These are phyloP conservation scores for Listronotus oregonensis DNA, from an alignment of 1,140 invertebrate species.

Conservation along the genomic window DNA sequence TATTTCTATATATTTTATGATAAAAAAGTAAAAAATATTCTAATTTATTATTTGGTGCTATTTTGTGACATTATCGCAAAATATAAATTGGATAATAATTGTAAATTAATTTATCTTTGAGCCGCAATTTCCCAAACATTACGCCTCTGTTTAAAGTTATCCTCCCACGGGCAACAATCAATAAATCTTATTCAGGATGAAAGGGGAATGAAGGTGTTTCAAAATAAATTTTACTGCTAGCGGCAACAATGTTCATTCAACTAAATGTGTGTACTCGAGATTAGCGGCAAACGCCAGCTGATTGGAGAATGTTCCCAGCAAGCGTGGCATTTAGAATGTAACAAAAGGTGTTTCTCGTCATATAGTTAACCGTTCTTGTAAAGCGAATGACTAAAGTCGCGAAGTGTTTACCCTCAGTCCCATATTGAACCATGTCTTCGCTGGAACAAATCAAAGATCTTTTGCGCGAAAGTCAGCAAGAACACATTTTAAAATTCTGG, in stretches of 20 bases:
- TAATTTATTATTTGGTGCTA: too few relatives aligned
- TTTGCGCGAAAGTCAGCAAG: constrained; percentile 63
- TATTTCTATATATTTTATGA: too few relatives aligned
- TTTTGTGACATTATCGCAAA: too few relatives aligned
- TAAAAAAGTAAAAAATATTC: too few relatives aligned
- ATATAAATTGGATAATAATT: too few relatives aligned
- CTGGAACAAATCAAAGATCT: constrained; percentile 31
- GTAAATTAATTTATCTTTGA: too few relatives aligned
- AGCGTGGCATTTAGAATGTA: constrained; percentile 35
- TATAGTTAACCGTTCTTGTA: constrained; percentile 9
- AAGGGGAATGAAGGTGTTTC: too few relatives aligned
- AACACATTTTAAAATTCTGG: constrained; percentile 88
- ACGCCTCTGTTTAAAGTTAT: too few relatives aligned
- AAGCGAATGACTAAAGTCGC: constrained; percentile 22
- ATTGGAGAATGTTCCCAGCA: constrained; percentile 24
- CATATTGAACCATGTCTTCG: constrained; percentile 23
- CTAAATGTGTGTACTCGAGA: constrained; percentile 17
- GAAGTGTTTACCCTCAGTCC: constrained; percentile 16
- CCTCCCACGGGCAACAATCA: too few relatives aligned
- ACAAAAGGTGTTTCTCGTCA: constrained; percentile 3
- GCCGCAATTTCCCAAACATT: too few relatives aligned
- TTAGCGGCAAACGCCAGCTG: constrained; percentile 21
- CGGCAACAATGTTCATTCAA: constrained; percentile 13
- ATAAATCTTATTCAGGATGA: too few relatives aligned
- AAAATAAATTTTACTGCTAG: too few relatives aligned